A percentile compares a stretch with the other conserved stretches of the same genome.
These are phyloP conservation scores for Oxyscelio sp. DNA, from an alignment of 2,888 invertebrate genomes.

Conservation along the genomic window DNA sequence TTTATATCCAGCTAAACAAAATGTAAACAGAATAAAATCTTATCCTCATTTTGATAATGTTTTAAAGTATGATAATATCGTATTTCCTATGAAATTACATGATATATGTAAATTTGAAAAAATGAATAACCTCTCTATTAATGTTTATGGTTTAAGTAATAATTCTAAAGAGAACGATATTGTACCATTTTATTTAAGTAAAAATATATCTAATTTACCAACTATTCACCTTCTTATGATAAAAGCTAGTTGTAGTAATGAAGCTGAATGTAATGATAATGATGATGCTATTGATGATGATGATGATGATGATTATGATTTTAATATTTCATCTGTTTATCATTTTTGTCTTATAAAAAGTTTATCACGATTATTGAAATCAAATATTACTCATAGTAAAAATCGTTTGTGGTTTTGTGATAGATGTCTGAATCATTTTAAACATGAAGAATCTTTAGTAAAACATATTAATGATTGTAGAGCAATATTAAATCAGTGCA, in stretches of 20 bases:
- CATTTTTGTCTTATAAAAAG: neutral
- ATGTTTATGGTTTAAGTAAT: constrained; percentile 61
- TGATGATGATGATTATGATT: neutral
- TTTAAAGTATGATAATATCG: constrained; percentile 62
- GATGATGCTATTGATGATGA: neutral
- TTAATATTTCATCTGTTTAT: neutral
- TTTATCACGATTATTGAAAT: neutral
- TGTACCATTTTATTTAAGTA: constrained; percentile 60
- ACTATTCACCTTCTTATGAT: neutral
- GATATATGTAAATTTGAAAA: constrained; percentile 65
- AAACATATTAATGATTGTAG: no score
- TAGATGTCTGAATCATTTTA: neutral
- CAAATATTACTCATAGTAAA: neutral
- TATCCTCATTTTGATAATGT: constrained; percentile 67
- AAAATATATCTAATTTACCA: constrained; percentile 43
- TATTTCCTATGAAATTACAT: no score
- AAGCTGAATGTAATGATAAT: no score
- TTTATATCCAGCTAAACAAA: constrained; percentile 38
- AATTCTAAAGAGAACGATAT: constrained; percentile 38
- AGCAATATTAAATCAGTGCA: no score
- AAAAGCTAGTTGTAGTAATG: no score
- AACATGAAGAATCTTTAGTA: no score
- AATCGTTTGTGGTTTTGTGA: neutral
- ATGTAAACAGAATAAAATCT: constrained; percentile 30
- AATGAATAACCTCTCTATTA: constrained; percentile 67